These are phyloP conservation scores for Gymnodraco acuticeps DNA, from an alignment of 2,797 vertebrate species.

Conservation along the genomic window DNA sequence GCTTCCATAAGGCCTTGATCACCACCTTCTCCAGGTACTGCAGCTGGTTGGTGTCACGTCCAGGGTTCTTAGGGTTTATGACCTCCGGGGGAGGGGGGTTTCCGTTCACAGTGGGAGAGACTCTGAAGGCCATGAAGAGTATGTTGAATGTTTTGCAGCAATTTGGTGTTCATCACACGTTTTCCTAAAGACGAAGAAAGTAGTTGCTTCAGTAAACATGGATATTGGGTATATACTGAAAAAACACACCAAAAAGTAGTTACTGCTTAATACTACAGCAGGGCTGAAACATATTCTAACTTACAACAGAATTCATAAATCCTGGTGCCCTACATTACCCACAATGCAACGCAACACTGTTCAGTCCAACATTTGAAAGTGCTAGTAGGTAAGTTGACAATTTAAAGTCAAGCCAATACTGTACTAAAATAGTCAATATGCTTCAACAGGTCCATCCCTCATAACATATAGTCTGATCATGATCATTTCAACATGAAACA, in stretches of 20 bases:
- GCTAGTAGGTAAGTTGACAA: no score
- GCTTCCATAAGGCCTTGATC: slow-evolving; percentile 90
- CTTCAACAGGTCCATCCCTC: background rate
- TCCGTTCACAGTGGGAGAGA: slow-evolving; percentile 69
- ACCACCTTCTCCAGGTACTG: slow-evolving; percentile 92
- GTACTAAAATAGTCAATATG: no score
- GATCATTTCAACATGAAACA: background rate
- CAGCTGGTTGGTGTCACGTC: slow-evolving; percentile 91
- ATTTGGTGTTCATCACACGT: slow-evolving; percentile 63
- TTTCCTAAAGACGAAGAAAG: slow-evolving; percentile 60
- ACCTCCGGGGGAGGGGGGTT: slow-evolving; percentile 93
- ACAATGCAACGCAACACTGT: background rate
- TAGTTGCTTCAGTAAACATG: background rate
- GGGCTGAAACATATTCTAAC: background rate
- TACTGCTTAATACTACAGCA: background rate
- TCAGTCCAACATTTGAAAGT: background rate
- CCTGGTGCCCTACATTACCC: background rate
- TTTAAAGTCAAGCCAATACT: no score
- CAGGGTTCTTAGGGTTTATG: slow-evolving; percentile 84
- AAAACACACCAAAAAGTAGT: background rate
- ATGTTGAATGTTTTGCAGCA: slow-evolving; percentile 9
- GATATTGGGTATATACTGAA: background rate
- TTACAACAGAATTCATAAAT: background rate
- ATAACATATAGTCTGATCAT: background rate
- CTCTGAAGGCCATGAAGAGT: slow-evolving; percentile 39